A percentile compares a stretch with the other conserved stretches of the same genome.
These are phyloP conservation scores for Sinonovacula constricta DNA, from an alignment of 1,140 invertebrate genomes.

Conservation along the genomic window DNA sequence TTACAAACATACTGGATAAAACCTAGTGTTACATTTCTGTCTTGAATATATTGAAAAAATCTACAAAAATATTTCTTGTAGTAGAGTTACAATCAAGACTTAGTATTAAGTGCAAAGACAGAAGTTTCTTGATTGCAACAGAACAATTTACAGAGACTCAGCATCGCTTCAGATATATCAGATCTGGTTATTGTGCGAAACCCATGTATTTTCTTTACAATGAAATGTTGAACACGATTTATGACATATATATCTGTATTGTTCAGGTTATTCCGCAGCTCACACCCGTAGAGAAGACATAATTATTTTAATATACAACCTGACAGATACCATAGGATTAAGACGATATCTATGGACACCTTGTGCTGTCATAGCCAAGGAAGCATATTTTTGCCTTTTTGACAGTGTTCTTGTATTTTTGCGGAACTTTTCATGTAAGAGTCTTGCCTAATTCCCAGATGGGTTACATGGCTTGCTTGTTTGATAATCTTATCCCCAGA, in stretches of 20 bases:
- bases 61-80: background rate
- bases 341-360: background rate
- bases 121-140: background rate
- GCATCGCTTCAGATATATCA: background rate
- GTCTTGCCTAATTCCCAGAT: background rate
- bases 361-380: background rate
- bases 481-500: background rate
- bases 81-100: background rate
- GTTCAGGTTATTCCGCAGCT: background rate
- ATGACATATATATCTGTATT: background rate
- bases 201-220: background rate
- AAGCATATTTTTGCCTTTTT: background rate
- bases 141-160: background rate
- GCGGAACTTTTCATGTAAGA: background rate
- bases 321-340: background rate
- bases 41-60: background rate
- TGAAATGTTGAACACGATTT: background rate
- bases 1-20: background rate
- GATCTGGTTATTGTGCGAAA: background rate
- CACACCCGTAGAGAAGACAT: background rate
- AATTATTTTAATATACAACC: background rate
- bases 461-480: background rate
- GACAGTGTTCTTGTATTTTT: background rate
- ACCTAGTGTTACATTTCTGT: background rate
- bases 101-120: background rate